These are phyloP conservation scores for Choristoneura rosaceana DNA, from an alignment of 2,888 invertebrate genomes.

Conservation along the genomic window DNA sequence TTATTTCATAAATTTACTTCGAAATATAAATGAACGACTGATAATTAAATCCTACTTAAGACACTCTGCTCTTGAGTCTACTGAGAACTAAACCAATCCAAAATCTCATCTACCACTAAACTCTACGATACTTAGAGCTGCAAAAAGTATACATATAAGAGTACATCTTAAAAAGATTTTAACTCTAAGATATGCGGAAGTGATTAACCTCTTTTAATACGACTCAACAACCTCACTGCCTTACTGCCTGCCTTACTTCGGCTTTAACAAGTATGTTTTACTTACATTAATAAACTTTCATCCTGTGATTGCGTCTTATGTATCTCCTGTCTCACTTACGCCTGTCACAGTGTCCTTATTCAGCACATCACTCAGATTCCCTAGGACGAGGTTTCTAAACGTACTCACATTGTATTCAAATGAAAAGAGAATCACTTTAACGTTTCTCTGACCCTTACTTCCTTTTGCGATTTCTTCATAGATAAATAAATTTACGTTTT, in stretches of 20 bases:
- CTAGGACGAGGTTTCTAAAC: conserved; percentile 2
- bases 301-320: background rate
- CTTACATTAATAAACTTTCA: background rate
- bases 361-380: background rate
- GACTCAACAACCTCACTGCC: background rate
- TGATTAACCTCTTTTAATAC: background rate
- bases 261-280: background rate
- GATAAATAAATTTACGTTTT: background rate
- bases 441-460: background rate
- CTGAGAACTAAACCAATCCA: too few relatives aligned
- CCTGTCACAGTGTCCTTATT: background rate
- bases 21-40: too few relatives aligned
- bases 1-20: too few relatives aligned
- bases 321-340: background rate
- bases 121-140: too few relatives aligned
- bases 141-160: too few relatives aligned
- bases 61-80: too few relatives aligned
- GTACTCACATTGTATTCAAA: background rate
- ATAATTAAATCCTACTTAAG: too few relatives aligned
- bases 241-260: too few relatives aligned
- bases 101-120: too few relatives aligned
- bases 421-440: background rate
- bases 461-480: background rate
- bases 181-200: background rate
- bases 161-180: background rate